Evolutionary conservation across 1,140 invertebrate genomes (phyloP).

Genomic region (Hormaphis cornu): DNA sequence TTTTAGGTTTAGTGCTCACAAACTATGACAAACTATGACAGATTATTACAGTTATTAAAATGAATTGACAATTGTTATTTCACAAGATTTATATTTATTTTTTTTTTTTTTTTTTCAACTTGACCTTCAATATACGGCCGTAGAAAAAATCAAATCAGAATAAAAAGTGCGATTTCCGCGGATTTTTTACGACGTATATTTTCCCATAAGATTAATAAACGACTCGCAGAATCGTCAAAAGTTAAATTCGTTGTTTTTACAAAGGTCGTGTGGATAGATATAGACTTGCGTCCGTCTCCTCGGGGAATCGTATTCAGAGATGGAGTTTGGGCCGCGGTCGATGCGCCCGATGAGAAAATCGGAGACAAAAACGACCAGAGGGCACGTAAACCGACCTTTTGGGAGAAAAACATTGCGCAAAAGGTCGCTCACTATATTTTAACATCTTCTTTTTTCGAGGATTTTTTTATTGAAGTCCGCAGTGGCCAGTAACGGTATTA

Average conservation of each 20-base stretch:
- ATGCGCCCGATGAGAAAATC: slow-evolving; percentile 4
- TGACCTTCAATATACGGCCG: neutral
- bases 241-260: slow-evolving; percentile 6
- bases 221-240: neutral
- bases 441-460: slow-evolving; percentile 10
- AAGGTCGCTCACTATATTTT: neutral
- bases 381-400: slow-evolving; percentile 2
- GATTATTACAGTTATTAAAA: no score
- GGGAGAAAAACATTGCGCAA: neutral
- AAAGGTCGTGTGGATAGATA: slow-evolving; percentile 1
- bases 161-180: neutral
- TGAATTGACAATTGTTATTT: no score
- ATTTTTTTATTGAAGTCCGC: neutral
- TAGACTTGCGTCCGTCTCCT: slow-evolving; percentile 3
- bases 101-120: neutral
- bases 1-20: no score
- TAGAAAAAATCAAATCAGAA: neutral
- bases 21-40: no score
- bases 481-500: neutral
- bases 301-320: neutral
- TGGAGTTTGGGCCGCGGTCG: neutral
- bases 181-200: neutral
- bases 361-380: slow-evolving; percentile 12
- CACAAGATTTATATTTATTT: no score
- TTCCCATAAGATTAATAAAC: slow-evolving; percentile 1